Base-by-base conservation (phyloP, 37 sponge, comb jelly and placozoan species). In the Beroe forskalii region DNA sequence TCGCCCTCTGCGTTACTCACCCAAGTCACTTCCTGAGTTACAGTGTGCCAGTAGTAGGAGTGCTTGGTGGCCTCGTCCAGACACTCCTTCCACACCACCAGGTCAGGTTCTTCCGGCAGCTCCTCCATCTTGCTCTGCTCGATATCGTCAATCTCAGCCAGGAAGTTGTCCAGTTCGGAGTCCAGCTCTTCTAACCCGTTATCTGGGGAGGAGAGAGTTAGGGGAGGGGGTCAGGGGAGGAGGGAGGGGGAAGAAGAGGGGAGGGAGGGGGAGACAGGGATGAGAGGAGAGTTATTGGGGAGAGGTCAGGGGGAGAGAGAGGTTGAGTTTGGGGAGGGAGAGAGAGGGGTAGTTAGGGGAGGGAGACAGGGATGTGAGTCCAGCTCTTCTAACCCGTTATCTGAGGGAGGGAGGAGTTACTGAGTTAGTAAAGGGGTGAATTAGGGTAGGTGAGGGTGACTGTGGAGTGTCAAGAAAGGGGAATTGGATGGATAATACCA, bases 111-210 rank as follows among this genome's bases (percentile, higher is more conserved):
- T 17, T 69, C 72, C 35, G 72, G 72, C 72, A 69, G 4, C 39
- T 69, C 72, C 38, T 69, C 72, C 35, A 69, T 28, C 38, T 69
- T 69, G 39, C 72, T 69, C 72, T 36, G 39, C 32, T 69, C 72
- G 35, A 69, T 69, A 35, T 69, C 86, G 20, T 80, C 86, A 42
- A 80, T 44, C 86, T 80, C 86, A 4, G 86, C 86, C 27, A 80
- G 28, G 86, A 80, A 80, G 28, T 37, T 28, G 55, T 80, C 86
- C 28, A 80, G 55, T 38, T 80, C 86, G 40, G 86, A 38, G 86
- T 80, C 86, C 3, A 80, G 55, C 86, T 80, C 86, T 27, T 33
- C 72, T 36, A 35, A 20, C 19, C 72, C 72, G 38, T 32, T 36
- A 9, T 69, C 72, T 69, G 72, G 38, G 72, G 72, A 20, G n/a